These are phyloP conservation scores for Aproaerema taeniolella DNA, from an alignment of 2,888 invertebrate genomes.

Conservation along the genomic window DNA sequence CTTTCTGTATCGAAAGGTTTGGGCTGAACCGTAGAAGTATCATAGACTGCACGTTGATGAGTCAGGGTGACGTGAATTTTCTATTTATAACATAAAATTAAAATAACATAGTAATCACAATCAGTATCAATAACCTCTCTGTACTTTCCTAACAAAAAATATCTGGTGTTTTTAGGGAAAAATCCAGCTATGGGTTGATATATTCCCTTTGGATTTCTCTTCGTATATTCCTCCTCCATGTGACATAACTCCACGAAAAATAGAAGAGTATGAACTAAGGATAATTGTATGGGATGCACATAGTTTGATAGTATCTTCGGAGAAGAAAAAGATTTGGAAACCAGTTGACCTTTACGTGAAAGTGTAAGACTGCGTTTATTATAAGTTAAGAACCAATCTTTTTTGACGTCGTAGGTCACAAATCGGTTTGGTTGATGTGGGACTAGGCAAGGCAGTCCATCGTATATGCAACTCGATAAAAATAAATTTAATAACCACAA, in stretches of 20 bases:
- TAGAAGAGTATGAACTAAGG: constrained; percentile 82
- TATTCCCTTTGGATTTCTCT: constrained; percentile 80
- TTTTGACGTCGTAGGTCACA: background rate
- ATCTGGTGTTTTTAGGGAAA: constrained; percentile 81
- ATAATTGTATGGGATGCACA: constrained; percentile 82
- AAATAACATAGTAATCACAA: background rate
- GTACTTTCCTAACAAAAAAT: background rate
- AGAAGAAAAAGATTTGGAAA: constrained; percentile 38
- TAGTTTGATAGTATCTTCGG: constrained; percentile 39
- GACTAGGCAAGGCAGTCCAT: background rate
- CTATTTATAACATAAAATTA: no score
- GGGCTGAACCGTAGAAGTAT: no score
- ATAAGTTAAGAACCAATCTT: background rate
- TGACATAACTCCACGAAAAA: constrained; percentile 85
- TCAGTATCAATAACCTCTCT: background rate
- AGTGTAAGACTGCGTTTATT: constrained; percentile 68
- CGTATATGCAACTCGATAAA: no score
- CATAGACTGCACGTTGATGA: no score
- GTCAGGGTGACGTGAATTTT: no score
- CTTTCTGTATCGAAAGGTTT: no score
- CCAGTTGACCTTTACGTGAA: constrained; percentile 87
- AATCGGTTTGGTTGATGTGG: background rate
- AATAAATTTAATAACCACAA: no score
- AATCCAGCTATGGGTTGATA: constrained; percentile 93
- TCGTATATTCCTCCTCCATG: constrained; percentile 82